Conservation (phyloP, 1,140 invertebrate genomes). For the Papilio polytes region DNA sequence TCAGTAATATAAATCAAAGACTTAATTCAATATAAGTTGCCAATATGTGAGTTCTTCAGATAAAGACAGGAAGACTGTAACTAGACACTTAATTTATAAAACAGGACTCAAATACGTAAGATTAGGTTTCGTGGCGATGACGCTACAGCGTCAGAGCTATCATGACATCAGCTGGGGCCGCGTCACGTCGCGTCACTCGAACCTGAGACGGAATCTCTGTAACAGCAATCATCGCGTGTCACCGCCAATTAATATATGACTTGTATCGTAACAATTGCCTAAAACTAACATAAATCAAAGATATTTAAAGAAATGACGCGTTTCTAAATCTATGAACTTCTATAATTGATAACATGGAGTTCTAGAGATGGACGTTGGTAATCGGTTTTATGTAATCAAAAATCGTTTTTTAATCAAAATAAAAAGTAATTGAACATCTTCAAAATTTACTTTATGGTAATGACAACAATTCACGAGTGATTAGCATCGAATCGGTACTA, state of each 20-base stretch:
- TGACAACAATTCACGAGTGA: slow-evolving; percentile 40
- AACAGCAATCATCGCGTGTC: slow-evolving; percentile 65
- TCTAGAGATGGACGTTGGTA: not conserved
- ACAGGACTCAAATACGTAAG: slow-evolving; percentile 7
- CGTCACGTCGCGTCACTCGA: slow-evolving; percentile 74
- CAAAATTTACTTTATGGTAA: not conserved
- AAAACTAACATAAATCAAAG: slow-evolving; percentile 22
- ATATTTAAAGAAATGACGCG: slow-evolving; percentile 23
- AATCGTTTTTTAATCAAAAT: not conserved
- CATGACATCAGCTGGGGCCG: slow-evolving; percentile 71
- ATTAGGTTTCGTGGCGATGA: slow-evolving; percentile 48
- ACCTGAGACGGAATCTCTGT: slow-evolving; percentile 63
- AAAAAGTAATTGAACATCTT: too few species aligned
- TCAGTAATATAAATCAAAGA: not conserved
- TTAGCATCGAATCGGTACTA: slow-evolving; percentile 41
- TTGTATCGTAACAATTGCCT: slow-evolving; percentile 22
- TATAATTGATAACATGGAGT: not conserved
- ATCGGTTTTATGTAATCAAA: not conserved
- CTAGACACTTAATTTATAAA: not conserved
- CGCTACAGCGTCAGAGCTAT: slow-evolving; percentile 55
- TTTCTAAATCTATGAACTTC: not conserved
- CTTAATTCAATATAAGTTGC: not conserved
- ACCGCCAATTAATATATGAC: slow-evolving; percentile 60
- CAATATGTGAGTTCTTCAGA: too few species aligned
- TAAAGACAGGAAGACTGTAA: not conserved